These are phyloP conservation scores for Xanthorhoe designata DNA, from an alignment of 2,888 invertebrate species.

Conservation along the genomic window DNA sequence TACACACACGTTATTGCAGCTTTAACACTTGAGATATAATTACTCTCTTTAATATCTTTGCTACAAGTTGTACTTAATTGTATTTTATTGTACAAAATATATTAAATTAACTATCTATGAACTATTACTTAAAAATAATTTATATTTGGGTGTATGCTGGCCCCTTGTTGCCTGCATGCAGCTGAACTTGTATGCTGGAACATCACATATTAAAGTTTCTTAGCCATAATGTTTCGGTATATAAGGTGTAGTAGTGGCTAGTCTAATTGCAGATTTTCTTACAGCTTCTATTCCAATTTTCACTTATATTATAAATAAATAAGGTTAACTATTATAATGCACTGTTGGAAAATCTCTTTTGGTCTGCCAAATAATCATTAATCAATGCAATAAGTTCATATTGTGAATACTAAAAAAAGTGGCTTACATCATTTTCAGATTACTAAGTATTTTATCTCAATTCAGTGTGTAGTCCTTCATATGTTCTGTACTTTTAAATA, in stretches of 20 bases:
- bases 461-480: conserved; percentile 85
- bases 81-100: conserved; percentile 90
- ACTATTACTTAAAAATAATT: conserved; percentile 82
- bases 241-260: conserved; percentile 84
- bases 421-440: conserved; percentile 84
- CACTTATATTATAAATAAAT: conserved; percentile 76
- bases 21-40: conserved; percentile 85
- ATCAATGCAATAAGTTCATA: conserved; percentile 83
- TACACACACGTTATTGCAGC: conserved; percentile 85
- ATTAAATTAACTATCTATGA: conserved; percentile 86
- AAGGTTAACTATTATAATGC: conserved; percentile 80
- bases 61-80: conserved; percentile 89
- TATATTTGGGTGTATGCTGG: conserved; percentile 84
- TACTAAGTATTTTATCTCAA: conserved; percentile 85
- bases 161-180: conserved; percentile 82
- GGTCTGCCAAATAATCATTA: conserved; percentile 84
- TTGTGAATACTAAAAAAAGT: conserved; percentile 84
- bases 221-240: conserved; percentile 84
- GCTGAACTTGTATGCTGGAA: conserved; percentile 84
- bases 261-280: conserved; percentile 86
- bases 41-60: conserved; percentile 88
- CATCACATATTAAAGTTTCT: conserved; percentile 80
- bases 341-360: conserved; percentile 86
- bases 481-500: conserved; percentile 85
- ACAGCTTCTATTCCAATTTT: conserved; percentile 85